Conservation (phyloP, 2,797 vertebrate species). For the Loriculus beryllinus region DNA sequence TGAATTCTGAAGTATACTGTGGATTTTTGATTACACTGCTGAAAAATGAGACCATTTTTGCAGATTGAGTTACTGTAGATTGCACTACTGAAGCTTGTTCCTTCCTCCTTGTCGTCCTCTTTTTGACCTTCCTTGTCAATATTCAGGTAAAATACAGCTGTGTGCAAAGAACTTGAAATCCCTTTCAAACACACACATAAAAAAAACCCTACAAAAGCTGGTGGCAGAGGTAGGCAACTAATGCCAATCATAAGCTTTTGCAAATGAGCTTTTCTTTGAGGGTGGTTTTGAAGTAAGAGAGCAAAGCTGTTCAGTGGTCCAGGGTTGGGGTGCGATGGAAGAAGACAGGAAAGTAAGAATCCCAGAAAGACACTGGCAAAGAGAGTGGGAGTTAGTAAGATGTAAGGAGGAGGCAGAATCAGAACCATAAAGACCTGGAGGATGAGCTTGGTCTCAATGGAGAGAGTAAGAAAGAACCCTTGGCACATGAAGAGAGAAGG, state of each 20-base stretch:
- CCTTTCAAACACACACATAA: neutral
- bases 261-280: neutral
- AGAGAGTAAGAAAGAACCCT: neutral
- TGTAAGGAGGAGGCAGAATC: neutral
- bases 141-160: neutral
- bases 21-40: neutral
- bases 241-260: neutral
- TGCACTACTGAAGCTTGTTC: neutral
- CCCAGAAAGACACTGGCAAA: neutral
- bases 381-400: neutral
- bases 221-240: neutral
- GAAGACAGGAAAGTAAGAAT: neutral
- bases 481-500: neutral
- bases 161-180: neutral
- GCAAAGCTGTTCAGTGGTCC: neutral
- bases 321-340: neutral
- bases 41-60: neutral
- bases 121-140: neutral
- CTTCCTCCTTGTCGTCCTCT: neutral
- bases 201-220: neutral
- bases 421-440: neutral
- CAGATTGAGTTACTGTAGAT: neutral
- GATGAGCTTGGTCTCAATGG: neutral
- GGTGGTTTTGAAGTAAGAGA: neutral
- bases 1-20: neutral